These are phyloP conservation scores for Astyanax mexicanus DNA, from an alignment of 2,797 vertebrate genomes.

Conservation along the genomic window DNA sequence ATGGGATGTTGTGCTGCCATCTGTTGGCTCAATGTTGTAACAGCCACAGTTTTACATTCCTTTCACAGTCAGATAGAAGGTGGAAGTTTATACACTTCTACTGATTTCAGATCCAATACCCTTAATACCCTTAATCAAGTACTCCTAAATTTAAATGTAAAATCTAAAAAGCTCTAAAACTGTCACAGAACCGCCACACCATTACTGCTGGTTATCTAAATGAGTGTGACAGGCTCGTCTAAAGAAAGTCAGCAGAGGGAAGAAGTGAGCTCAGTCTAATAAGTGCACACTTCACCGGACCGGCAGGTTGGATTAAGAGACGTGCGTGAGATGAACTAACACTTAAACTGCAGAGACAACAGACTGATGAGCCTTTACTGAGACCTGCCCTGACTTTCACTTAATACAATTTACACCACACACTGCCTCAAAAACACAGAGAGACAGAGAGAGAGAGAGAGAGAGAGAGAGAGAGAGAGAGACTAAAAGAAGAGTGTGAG, in stretches of 20 bases:
- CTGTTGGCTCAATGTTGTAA: conserved; percentile 65
- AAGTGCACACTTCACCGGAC: not conserved
- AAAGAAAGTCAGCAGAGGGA: not conserved
- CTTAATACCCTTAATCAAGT: too few relatives aligned
- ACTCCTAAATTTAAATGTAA: too few relatives aligned
- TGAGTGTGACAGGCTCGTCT: not conserved
- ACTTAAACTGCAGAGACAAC: not conserved
- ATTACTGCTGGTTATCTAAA: not conserved
- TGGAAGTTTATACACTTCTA: too few relatives aligned
- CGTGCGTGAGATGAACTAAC: not conserved
- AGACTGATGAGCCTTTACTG: not conserved
- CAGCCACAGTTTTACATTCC: not conserved
- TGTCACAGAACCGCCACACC: not conserved
- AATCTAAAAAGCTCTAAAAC: too few relatives aligned
- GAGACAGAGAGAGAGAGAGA: not conserved
- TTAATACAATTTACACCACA: conserved; percentile 6
- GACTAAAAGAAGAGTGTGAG: too few relatives aligned
- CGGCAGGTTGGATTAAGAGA: not conserved
- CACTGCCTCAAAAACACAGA: too few relatives aligned
- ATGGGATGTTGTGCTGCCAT: conserved; percentile 69
- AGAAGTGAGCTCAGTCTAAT: conserved; percentile 1
- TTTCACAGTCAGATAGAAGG: too few relatives aligned
- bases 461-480: not conserved
- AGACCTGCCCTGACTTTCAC: conserved; percentile 4
- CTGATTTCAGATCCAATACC: too few relatives aligned